phyloP scores from a whole-genome alignment of 2,888 invertebrate genomes.

The Quadroppia sp. region DNA sequence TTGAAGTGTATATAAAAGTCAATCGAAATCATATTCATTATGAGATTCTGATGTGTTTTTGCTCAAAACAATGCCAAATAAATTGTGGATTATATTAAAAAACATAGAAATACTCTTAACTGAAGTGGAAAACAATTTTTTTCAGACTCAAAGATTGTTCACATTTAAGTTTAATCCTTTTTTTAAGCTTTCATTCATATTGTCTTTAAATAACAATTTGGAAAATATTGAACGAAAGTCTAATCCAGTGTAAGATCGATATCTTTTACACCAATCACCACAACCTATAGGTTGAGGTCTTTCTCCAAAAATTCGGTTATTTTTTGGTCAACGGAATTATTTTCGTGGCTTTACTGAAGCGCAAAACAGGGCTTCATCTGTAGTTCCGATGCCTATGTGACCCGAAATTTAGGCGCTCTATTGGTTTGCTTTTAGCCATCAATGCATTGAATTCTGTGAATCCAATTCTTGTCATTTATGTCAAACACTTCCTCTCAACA shows the following conservation, averaged over 20 bases:
- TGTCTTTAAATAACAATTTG: not conserved
- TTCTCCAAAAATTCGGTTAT: not conserved
- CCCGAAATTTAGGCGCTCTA: slow-evolving; percentile 12
- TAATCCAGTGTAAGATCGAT: slow-evolving; percentile 4
- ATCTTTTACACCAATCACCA: slow-evolving; percentile 3
- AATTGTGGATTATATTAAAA: not conserved
- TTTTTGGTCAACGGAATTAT: slow-evolving; percentile 15
- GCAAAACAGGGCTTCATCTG: not conserved
- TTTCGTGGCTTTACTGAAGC: slow-evolving; percentile 16
- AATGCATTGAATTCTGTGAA: not conserved
- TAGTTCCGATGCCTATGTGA: not conserved
- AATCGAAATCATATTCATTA: not conserved
- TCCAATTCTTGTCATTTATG: not conserved
- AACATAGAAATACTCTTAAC: not conserved
- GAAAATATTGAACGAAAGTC: not conserved
- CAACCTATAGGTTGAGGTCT: not conserved
- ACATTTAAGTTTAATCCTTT: slow-evolving; percentile 5
- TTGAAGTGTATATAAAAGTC: not conserved
- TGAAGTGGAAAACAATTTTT: not conserved
- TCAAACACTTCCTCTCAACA: too few species aligned
- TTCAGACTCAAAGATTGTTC: not conserved
- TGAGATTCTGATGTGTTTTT: not conserved
- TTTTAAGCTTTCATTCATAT: slow-evolving; percentile 3
- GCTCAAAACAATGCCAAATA: not conserved
- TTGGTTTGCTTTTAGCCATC: not conserved